These are phyloP conservation scores for Cyprinodon diabolis DNA, from an alignment of 2,797 vertebrate species.

Conservation along the genomic window DNA sequence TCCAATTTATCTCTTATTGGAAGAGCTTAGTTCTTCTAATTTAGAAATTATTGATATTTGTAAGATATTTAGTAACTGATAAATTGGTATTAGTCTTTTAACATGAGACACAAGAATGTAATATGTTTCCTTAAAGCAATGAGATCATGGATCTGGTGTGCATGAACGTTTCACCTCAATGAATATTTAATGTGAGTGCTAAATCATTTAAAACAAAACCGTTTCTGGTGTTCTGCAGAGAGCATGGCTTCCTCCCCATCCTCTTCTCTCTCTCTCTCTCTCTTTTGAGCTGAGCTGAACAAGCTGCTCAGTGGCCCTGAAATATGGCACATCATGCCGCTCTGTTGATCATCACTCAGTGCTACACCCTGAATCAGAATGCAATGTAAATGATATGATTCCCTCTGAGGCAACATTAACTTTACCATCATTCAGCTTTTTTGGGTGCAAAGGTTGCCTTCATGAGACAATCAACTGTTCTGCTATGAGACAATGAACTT, in stretches of 20 bases:
- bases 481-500: slow-evolving; percentile 53
- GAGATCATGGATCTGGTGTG: slow-evolving; percentile 64
- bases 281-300: slow-evolving; percentile 60
- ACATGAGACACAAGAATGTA: slow-evolving; percentile 24
- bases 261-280: slow-evolving; percentile 4
- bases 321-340: slow-evolving; percentile 76
- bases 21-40: neutral
- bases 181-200: slow-evolving; percentile 71
- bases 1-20: neutral
- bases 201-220: slow-evolving; percentile 72
- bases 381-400: slow-evolving; percentile 82
- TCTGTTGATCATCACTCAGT: slow-evolving; percentile 73
- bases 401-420: slow-evolving; percentile 74
- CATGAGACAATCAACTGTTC: slow-evolving; percentile 39
- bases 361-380: slow-evolving; percentile 71
- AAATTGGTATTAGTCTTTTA: neutral
- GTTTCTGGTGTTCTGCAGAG: slow-evolving; percentile 65
- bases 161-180: slow-evolving; percentile 78
- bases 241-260: slow-evolving; percentile 43
- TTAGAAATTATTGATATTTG: neutral
- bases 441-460: slow-evolving; percentile 61
- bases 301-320: slow-evolving; percentile 83
- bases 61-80: neutral
- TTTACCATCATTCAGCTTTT: slow-evolving; percentile 62
- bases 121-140: slow-evolving; percentile 48